Percentiles rank a stretch among this genome's conserved stretches.
phyloP scores from a whole-genome alignment of 1,140 invertebrate species.

The Coptotermes formosanus region DNA sequence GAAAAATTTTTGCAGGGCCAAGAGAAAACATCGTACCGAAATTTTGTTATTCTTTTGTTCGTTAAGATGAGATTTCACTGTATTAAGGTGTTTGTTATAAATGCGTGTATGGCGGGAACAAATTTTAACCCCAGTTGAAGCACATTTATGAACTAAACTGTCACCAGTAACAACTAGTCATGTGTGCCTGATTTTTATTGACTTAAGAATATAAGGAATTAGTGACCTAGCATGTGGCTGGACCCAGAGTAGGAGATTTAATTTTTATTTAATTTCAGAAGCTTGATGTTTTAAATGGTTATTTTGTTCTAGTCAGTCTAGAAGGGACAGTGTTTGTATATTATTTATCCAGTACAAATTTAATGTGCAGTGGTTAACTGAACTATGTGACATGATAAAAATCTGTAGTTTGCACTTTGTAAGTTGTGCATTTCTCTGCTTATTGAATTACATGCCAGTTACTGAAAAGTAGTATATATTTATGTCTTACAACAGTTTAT shows the following conservation, averaged over 20 bases:
- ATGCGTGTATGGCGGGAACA: too few relatives aligned
- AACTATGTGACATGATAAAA: too few relatives aligned
- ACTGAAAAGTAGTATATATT: not conserved
- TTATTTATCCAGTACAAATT: not conserved
- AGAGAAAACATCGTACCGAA: too few relatives aligned
- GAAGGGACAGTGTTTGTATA: not conserved
- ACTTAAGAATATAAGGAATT: not conserved
- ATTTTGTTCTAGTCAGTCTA: slow-evolving; percentile 5
- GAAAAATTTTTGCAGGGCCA: too few relatives aligned
- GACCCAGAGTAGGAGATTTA: too few relatives aligned
- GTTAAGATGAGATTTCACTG: too few relatives aligned
- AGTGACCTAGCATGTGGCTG: not conserved
- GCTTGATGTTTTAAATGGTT: not conserved
- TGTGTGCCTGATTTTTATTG: not conserved
- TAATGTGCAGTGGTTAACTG: not conserved
- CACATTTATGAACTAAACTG: not conserved
- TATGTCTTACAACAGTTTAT: not conserved
- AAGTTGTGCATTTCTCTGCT: too few relatives aligned
- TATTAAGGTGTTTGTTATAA: too few relatives aligned
- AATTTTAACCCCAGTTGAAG: not conserved
- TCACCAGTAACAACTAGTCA: not conserved
- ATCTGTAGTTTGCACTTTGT: too few relatives aligned
- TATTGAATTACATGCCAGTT: not conserved
- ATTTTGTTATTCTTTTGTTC: too few relatives aligned
- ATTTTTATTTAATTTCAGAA: not conserved